A percentile compares a stretch with the other conserved stretches of the same genome.
phyloP scores from a whole-genome alignment of 2,113 vertebrate genomes.

The Pimephales promelas region DNA sequence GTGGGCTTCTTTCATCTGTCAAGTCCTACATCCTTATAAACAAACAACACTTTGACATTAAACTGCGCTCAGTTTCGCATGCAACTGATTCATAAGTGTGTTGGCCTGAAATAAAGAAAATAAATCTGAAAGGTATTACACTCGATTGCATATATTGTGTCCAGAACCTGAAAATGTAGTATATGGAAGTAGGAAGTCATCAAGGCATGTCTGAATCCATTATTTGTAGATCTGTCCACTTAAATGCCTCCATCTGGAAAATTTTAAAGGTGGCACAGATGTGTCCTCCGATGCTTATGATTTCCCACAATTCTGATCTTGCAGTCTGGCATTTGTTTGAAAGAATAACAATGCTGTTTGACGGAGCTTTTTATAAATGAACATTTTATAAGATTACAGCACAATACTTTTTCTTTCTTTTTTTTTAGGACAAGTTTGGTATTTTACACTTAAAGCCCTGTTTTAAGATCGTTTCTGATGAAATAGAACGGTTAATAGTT shows the following conservation, averaged over 20 bases:
- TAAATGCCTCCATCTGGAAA: constrained; percentile 1
- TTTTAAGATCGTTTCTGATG: no score
- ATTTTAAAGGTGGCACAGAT: background rate
- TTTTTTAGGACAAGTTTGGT: no score
- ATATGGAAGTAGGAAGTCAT: background rate
- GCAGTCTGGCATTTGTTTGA: background rate
- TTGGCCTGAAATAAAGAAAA: background rate
- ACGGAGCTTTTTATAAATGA: background rate
- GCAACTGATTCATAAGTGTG: background rate
- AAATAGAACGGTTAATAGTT: no score
- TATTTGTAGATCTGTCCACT: background rate
- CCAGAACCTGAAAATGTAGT: background rate
- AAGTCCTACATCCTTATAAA: background rate
- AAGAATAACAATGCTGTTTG: background rate
- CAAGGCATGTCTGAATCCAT: background rate
- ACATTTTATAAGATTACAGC: background rate
- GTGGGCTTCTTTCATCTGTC: background rate
- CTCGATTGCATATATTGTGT: background rate
- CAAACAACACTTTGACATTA: background rate
- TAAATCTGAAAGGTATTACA: background rate
- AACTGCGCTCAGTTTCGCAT: background rate
- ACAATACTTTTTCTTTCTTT: background rate
- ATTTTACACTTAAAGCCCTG: no score
- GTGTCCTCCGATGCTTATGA: background rate
- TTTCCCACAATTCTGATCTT: constrained; percentile 3